Evolutionary conservation across 1,140 invertebrate genomes (phyloP).

Genomic region (Saxidomus purpurata): DNA sequence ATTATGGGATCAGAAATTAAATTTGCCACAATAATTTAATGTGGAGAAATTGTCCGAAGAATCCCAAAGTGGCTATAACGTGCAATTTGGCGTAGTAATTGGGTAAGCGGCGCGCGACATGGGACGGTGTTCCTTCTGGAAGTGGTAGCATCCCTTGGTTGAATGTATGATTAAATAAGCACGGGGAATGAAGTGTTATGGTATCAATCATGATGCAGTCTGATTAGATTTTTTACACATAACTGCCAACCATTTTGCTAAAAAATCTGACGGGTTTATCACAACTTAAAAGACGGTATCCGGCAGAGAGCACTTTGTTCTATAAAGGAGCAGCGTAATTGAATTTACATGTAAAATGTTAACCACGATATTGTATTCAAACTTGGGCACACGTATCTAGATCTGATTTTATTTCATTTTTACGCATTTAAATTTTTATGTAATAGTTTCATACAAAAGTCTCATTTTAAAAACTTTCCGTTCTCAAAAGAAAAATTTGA

Average conservation of each 20-base stretch:
- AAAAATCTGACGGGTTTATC: slow-evolving; percentile 57
- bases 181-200: slow-evolving; percentile 65
- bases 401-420: too few relatives aligned
- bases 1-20: slow-evolving; percentile 68
- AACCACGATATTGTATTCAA: too few relatives aligned
- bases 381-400: too few relatives aligned
- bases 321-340: not conserved
- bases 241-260: slow-evolving; percentile 56
- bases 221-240: slow-evolving; percentile 69
- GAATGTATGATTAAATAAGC: slow-evolving; percentile 69
- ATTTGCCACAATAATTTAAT: slow-evolving; percentile 69
- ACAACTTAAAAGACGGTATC: slow-evolving; percentile 20
- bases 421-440: too few relatives aligned
- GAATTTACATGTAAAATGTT: slow-evolving; percentile 13
- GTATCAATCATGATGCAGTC: slow-evolving; percentile 63
- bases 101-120: slow-evolving; percentile 44
- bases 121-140: slow-evolving; percentile 25
- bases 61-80: slow-evolving; percentile 68
- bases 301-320: slow-evolving; percentile 25
- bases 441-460: too few relatives aligned
- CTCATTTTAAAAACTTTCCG: too few relatives aligned
- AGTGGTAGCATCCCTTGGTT: slow-evolving; percentile 50
- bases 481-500: too few relatives aligned
- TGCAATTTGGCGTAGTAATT: slow-evolving; percentile 67
- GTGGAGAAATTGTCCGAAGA: slow-evolving; percentile 69